A percentile compares a stretch with the other conserved stretches of the same genome.
phyloP scores from a whole-genome alignment of 2,797 vertebrate genomes.

The Semaprochilodus insignis region DNA sequence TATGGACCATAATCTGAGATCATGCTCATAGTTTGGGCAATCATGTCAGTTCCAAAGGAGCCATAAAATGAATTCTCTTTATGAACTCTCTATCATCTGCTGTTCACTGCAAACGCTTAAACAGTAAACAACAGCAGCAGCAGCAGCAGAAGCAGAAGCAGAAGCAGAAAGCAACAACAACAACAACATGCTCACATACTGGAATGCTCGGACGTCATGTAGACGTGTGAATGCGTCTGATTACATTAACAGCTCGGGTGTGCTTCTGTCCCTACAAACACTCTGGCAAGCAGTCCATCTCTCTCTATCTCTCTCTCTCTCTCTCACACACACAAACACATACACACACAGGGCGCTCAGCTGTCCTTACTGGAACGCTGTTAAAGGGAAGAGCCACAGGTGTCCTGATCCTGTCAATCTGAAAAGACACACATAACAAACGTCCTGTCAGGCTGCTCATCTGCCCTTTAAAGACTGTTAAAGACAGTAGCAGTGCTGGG shows the following conservation, averaged over 20 bases:
- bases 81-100: neutral
- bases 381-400: conserved; percentile 18
- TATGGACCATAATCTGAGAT: neutral
- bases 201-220: conserved; percentile 21
- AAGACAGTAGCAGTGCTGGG: neutral
- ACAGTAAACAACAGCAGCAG: conserved; percentile 18
- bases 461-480: neutral
- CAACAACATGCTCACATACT: conserved; percentile 32
- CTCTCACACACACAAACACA: conserved; percentile 1
- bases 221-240: conserved; percentile 20
- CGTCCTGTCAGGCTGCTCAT: conserved; percentile 16
- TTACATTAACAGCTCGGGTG: conserved; percentile 38
- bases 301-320: conserved; percentile 18
- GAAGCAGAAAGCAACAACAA: neutral
- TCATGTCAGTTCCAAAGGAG: neutral
- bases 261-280: conserved; percentile 34
- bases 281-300: neutral
- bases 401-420: conserved; percentile 4
- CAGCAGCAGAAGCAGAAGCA: neutral
- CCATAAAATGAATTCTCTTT: neutral
- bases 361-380: conserved; percentile 3
- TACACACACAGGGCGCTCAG: neutral
- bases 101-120: neutral
- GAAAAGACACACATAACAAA: conserved; percentile 25
- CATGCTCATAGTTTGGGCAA: neutral